Evolutionary conservation across 2,888 invertebrate genomes (phyloP).

Genomic region (Polydrusus tereticollis): DNA sequence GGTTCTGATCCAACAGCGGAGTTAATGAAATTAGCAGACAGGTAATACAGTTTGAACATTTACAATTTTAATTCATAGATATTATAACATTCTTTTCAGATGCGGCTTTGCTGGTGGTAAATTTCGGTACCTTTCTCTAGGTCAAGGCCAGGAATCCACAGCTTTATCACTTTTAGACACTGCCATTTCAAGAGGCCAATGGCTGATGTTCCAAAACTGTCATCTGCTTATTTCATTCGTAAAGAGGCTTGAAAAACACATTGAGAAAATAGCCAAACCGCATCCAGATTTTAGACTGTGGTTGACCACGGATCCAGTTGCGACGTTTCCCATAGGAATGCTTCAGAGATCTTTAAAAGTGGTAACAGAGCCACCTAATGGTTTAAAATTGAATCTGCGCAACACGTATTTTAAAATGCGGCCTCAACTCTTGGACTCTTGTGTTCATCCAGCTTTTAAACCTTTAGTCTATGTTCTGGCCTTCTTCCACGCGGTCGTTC

Average conservation of each 20-base stretch:
- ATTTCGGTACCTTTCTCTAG: constrained; percentile 90
- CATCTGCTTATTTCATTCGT: constrained; percentile 87
- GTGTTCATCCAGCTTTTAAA: constrained; percentile 82
- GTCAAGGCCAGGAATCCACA: constrained; percentile 93
- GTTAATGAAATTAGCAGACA: constrained; percentile 82
- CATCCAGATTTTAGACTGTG: constrained; percentile 94
- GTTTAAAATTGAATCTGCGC: constrained; percentile 87
- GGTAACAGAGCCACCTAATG: constrained; percentile 92
- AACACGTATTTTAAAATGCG: constrained; percentile 92
- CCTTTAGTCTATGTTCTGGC: constrained; percentile 88
- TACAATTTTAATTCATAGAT: too few relatives aligned
- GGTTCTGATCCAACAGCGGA: constrained; percentile 95
- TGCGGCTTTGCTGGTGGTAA: constrained; percentile 79
- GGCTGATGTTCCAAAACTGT: constrained; percentile 95
- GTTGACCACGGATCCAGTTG: constrained; percentile 92
- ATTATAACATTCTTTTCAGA: constrained; percentile 62
- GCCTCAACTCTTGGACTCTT: constrained; percentile 78
- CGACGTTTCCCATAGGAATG: constrained; percentile 86
- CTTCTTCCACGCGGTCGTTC: constrained; percentile 94
- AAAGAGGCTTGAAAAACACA: constrained; percentile 83
- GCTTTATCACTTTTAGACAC: constrained; percentile 78
- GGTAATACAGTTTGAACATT: constrained; percentile 57
- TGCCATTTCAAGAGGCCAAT: constrained; percentile 83
- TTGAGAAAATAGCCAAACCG: constrained; percentile 84
- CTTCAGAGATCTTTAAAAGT: constrained; percentile 71